Evolutionary conservation across 2,888 invertebrate genomes (phyloP).

Genomic region (Chrysina gloriosa): DNA sequence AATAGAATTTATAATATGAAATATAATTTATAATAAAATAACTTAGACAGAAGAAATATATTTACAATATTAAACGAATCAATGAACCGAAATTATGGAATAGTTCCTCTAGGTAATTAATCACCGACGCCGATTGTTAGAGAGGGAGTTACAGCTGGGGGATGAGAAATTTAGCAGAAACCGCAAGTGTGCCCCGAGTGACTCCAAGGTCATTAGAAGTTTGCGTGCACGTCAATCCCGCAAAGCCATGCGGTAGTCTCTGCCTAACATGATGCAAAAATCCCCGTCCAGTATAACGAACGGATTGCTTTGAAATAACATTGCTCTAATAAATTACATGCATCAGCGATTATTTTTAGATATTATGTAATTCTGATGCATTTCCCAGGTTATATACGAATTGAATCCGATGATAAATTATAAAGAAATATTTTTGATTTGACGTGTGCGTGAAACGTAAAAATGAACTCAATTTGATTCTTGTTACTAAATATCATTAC

Average conservation of each 20-base stretch:
- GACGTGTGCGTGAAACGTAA: neutral
- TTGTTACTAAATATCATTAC: no score
- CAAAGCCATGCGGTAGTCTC: neutral
- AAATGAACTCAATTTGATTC: no score
- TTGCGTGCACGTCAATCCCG: slow-evolving; percentile 30
- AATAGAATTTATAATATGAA: no score
- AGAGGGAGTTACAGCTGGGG: neutral
- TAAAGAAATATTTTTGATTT: neutral
- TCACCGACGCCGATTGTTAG: slow-evolving; percentile 13
- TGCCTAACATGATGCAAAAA: neutral
- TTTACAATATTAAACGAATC: neutral
- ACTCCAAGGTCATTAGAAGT: slow-evolving; percentile 25
- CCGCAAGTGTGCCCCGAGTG: slow-evolving; percentile 29
- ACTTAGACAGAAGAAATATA: no score
- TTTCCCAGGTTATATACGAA: neutral
- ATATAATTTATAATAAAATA: no score
- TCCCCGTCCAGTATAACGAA: slow-evolving; percentile 13
- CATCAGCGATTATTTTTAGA: neutral
- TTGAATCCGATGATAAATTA: neutral
- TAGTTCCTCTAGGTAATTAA: slow-evolving; percentile 14
- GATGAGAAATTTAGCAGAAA: slow-evolving; percentile 21
- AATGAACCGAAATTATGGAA: neutral
- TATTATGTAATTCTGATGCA: slow-evolving; percentile 7
- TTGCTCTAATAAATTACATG: slow-evolving; percentile 1
- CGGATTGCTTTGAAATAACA: neutral